Evolutionary conservation across 2,888 invertebrate genomes (phyloP), one percentile per base, ranked within the genome.

Genomic region (Meteorus cinctellus): DNA sequence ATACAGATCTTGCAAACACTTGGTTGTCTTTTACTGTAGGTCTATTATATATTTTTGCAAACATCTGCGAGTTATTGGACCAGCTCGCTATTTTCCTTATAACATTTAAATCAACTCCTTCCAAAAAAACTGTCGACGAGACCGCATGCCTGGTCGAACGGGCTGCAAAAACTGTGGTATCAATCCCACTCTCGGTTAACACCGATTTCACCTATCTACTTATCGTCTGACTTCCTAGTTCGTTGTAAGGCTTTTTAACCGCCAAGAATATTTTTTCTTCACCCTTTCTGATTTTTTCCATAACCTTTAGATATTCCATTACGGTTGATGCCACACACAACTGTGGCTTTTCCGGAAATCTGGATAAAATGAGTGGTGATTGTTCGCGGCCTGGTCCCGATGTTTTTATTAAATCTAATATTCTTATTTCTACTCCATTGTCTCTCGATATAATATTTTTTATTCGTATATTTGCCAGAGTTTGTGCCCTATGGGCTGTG

Each of bases 401-500:
- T 8, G 74, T 79, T 41, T 79, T 77, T 60, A 79, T 78, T 59
- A 65, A 36, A 34, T 75, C 79, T 24, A 76, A 76, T 48, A 80
- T 76, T 55, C 67, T 72, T 4, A 79, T 81, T 48, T 80, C 70
- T 29, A 81, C 36, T 10, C 63, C 69, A 29, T 51, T 34, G 12
- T 29, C 59, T 6, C 41, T 31, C 55, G 27, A 60, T 5, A 31
- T 70, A 45, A 79, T 78, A 66, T 81, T 78, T 27, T 75, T 41
- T 6, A 80, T 74, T 0, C 73, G 76, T 36, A 82, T 80, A 14
- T 45, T 45, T 45, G 78, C 59, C 12, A 79, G 62, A 6, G 81
- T 80, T 62, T 80, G 79, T 55, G 77, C 66, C 48, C 79, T 71
- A 14, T 82, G 79, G n/a, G 77, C 81, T 6, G 81, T 82, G 10